Evolutionary conservation across 92 coral and sea anemone genomes (phyloP).

Genomic region (Phenganax stokvisi): DNA sequence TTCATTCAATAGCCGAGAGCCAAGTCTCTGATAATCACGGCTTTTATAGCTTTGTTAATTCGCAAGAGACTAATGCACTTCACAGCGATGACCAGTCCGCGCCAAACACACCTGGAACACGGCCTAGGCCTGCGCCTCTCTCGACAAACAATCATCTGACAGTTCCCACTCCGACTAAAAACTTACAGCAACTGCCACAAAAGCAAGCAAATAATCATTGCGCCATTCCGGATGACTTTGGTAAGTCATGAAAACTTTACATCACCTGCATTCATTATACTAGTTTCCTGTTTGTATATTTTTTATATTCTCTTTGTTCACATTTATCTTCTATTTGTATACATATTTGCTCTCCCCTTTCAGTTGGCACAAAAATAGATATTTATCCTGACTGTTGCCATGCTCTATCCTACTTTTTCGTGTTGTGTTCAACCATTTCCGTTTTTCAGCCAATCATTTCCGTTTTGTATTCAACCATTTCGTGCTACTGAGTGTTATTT

Average conservation of each 20-base stretch:
- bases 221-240: conserved; percentile 30
- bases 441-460: no score
- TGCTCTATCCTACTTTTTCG: no score
- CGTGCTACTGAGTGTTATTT: no score
- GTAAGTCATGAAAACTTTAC: conserved; percentile 15
- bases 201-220: conserved; percentile 13
- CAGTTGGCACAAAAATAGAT: no score
- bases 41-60: conserved; percentile 32
- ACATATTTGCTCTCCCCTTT: no score
- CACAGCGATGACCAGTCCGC: background rate
- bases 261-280: background rate
- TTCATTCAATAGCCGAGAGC: conserved; percentile 9
- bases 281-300: no score
- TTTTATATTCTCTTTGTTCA: no score
- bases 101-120: conserved; percentile 24
- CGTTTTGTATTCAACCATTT: no score
- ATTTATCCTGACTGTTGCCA: no score
- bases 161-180: conserved; percentile 11
- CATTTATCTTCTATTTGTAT: no score
- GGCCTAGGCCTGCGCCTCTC: conserved; percentile 23
- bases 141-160: conserved; percentile 19
- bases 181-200: background rate
- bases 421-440: no score
- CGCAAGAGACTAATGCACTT: conserved; percentile 2
- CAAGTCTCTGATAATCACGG: conserved; percentile 19